Conservation (phyloP, 2,888 invertebrate species). For the Zygogramma bicolorata region DNA sequence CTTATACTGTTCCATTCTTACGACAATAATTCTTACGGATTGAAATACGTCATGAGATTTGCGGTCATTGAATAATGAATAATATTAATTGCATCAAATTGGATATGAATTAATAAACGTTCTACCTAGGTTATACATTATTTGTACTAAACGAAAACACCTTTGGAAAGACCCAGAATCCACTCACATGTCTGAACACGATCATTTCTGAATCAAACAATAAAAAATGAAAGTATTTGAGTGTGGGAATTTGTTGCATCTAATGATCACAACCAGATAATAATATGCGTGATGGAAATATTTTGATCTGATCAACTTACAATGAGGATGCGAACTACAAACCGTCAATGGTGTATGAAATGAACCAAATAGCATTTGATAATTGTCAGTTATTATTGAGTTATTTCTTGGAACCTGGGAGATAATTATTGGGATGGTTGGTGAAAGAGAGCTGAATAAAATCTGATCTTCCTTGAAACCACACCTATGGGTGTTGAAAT, state of each 20-base stretch:
- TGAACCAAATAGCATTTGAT: no score
- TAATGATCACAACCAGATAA: background rate
- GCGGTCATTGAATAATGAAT: background rate
- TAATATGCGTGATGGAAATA: background rate
- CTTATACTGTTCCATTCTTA: background rate
- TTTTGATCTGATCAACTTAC: background rate
- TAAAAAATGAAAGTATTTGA: background rate
- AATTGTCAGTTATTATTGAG: no score
- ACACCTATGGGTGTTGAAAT: no score
- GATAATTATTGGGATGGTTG: no score
- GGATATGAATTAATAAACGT: background rate
- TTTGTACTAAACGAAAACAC: background rate
- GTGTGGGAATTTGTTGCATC: background rate
- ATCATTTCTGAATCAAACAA: background rate
- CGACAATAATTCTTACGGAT: background rate
- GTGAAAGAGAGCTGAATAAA: no score
- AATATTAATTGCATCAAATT: background rate
- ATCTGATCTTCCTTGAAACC: no score
- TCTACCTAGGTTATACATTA: slow-evolving; percentile 5
- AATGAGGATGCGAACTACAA: no score
- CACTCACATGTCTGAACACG: slow-evolving; percentile 11
- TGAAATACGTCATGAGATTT: background rate
- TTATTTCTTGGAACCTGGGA: no score
- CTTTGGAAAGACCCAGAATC: slow-evolving; percentile 12
- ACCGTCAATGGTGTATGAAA: no score